A percentile compares a stretch with the other conserved stretches of the same genome.
Conservation (phyloP, 2,797 vertebrate species). For the Anisognathus igniventris region DNA sequence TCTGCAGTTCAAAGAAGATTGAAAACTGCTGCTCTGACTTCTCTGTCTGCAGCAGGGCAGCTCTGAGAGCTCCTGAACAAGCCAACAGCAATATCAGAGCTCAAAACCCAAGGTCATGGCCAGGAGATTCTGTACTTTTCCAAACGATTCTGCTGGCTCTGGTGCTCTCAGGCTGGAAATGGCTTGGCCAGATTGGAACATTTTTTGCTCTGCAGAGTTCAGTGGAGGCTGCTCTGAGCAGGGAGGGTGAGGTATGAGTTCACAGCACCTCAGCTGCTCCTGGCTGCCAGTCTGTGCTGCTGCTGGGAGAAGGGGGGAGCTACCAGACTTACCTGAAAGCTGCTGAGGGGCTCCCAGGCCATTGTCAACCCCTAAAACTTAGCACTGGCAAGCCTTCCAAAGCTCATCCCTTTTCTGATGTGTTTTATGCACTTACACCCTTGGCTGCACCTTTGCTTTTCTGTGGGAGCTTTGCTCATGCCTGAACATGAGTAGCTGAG, state of each 20-base stretch:
- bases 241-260: background rate
- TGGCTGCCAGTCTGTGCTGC: background rate
- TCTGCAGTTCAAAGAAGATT: background rate
- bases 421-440: background rate
- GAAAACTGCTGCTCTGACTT: background rate
- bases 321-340: background rate
- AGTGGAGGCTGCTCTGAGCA: background rate
- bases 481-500: background rate
- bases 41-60: background rate
- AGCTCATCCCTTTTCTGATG: background rate
- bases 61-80: background rate
- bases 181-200: background rate
- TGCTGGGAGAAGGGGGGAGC: background rate
- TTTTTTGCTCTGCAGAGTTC: background rate
- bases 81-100: background rate
- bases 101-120: background rate
- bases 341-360: background rate
- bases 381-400: background rate
- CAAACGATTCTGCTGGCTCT: constrained; percentile 23
- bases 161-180: constrained; percentile 2
- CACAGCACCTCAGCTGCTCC: background rate
- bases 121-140: constrained; percentile 40
- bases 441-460: background rate
- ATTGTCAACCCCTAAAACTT: background rate
- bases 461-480: fast-evolving